These are phyloP conservation scores for Maconellicoccus hirsutus DNA, from an alignment of 1,140 invertebrate species.

Conservation along the genomic window DNA sequence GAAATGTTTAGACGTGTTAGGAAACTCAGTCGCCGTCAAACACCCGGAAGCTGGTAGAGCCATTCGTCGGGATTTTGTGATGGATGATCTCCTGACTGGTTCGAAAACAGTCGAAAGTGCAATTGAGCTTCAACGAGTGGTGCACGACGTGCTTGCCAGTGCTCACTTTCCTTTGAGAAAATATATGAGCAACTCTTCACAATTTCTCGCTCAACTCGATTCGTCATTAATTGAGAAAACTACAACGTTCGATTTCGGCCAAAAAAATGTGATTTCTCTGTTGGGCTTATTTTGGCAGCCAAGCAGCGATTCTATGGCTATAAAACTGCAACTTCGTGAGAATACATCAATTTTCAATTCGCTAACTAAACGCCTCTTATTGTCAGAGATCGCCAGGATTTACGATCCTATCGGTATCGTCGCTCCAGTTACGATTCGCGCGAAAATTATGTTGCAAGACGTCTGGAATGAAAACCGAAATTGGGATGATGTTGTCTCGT, in stretches of 20 bases:
- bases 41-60: neutral
- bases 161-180: constrained; percentile 3
- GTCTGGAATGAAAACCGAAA: neutral
- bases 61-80: neutral
- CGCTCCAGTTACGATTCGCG: neutral
- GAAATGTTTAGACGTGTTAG: constrained; percentile 29
- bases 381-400: neutral
- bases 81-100: constrained; percentile 20
- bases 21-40: neutral
- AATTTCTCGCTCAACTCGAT: neutral
- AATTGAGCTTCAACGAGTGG: neutral
- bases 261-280: neutral
- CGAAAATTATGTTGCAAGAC: neutral
- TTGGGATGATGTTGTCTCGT: neutral
- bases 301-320: neutral
- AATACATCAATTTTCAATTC: neutral
- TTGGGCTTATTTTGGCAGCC: neutral
- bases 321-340: neutral
- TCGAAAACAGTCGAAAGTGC: neutral
- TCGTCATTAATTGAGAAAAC: neutral
- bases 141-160: neutral
- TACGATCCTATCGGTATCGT: neutral
- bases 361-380: neutral
- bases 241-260: neutral
- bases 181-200: constrained; percentile 28